A percentile compares a stretch with the other conserved stretches of the same genome.
Conservation (phyloP, 2,113 vertebrate genomes). For the Xyrauchen texanus region DNA sequence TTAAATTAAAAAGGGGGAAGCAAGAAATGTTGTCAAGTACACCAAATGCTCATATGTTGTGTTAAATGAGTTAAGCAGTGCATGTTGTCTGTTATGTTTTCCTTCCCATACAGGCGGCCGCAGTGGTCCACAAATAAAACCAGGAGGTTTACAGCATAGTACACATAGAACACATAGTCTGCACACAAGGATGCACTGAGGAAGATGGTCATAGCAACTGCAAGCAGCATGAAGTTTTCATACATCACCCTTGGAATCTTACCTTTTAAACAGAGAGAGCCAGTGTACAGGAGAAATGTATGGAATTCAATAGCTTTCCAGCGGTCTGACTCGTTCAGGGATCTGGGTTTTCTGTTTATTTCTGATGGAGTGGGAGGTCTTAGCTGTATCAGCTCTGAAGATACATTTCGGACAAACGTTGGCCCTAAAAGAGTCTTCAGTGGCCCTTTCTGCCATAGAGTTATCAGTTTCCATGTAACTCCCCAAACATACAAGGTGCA, state of each 20-base stretch:
- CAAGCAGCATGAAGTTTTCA: neutral
- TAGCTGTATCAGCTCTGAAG: no score
- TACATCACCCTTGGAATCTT: neutral
- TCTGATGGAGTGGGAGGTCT: neutral
- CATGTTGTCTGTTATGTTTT: slow-evolving; percentile 7
- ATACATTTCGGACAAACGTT: slow-evolving; percentile 1
- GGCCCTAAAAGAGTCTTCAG: neutral
- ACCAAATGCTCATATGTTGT: slow-evolving; percentile 6
- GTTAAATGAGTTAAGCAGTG: neutral
- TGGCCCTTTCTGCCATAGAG: slow-evolving; percentile 3
- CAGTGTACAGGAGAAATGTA: slow-evolving; percentile 38
- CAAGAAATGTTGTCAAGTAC: slow-evolving; percentile 29
- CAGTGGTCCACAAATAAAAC: slow-evolving; percentile 16
- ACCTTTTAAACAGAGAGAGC: slow-evolving; percentile 33
- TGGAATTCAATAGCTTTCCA: slow-evolving; percentile 42
- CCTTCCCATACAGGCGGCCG: neutral
- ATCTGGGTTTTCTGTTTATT: slow-evolving; percentile 1
- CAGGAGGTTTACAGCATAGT: slow-evolving; percentile 1
- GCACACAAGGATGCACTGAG: slow-evolving; percentile 19
- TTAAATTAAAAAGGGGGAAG: slow-evolving; percentile 12
- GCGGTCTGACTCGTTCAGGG: neutral
- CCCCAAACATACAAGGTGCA: slow-evolving; percentile 7
- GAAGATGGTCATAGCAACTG: slow-evolving; percentile 8
- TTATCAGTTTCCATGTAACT: neutral
- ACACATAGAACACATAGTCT: no score